These are phyloP conservation scores for Tadarida brasiliensis DNA, from an alignment of 2,797 vertebrate genomes.

Conservation along the genomic window DNA sequence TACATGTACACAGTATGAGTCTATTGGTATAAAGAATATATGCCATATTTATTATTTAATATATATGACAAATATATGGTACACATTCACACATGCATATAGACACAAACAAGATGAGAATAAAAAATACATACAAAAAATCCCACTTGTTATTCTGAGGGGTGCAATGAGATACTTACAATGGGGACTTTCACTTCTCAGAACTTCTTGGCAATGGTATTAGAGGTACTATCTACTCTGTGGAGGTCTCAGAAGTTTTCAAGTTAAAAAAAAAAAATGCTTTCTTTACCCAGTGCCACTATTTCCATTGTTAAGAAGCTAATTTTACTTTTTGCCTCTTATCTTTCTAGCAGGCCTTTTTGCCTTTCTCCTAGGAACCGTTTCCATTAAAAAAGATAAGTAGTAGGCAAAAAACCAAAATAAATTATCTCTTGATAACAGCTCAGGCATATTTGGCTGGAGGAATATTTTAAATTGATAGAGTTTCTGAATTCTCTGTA, in stretches of 20 bases:
- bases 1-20: neutral
- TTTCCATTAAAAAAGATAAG: slow-evolving; percentile 14
- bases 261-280: neutral
- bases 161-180: neutral
- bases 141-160: neutral
- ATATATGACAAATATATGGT: neutral
- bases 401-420: neutral
- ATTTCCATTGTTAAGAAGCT: neutral
- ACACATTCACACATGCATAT: neutral
- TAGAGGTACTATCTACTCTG: neutral
- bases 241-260: neutral
- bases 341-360: neutral
- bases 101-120: neutral
- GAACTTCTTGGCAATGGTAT: neutral
- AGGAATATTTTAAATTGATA: neutral
- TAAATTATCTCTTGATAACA: neutral
- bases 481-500: neutral
- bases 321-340: neutral
- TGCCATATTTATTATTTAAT: neutral
- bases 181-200: neutral
- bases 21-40: neutral
- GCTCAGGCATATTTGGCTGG: neutral
- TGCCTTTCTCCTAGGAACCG: neutral
- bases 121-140: neutral
- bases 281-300: neutral